These are phyloP conservation scores for Cheilosia grossa DNA, from an alignment of 2,888 invertebrate species.

Conservation along the genomic window DNA sequence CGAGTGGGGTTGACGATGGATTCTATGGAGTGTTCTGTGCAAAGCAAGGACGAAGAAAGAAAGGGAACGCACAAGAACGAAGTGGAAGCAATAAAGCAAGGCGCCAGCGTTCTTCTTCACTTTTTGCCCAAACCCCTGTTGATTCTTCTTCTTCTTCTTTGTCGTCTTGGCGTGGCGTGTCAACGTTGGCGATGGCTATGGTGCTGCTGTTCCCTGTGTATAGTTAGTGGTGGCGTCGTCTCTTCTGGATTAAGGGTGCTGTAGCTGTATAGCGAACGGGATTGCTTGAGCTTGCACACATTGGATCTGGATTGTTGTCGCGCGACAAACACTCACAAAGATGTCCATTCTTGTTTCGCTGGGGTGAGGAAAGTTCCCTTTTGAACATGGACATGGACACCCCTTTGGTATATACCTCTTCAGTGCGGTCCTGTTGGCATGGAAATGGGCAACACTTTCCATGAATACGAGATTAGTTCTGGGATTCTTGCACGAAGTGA, in stretches of 20 bases:
- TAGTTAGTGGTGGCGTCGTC: conserved; percentile 41
- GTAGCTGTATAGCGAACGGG: conserved; percentile 18
- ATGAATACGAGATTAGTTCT: conserved; percentile 71
- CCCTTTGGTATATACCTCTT: neutral
- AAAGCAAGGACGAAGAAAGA: conserved; percentile 49
- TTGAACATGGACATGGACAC: neutral
- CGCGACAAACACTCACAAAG: conserved; percentile 22
- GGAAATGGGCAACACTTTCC: conserved; percentile 72
- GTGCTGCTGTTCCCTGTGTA: neutral
- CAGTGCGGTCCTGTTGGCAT: conserved; percentile 35
- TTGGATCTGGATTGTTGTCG: conserved; percentile 34
- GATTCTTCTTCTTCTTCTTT: conserved; percentile 54
- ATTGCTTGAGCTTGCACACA: conserved; percentile 56
- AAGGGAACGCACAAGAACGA: conserved; percentile 57
- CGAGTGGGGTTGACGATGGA: neutral
- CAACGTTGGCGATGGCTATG: conserved; percentile 6
- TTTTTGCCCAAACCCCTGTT: conserved; percentile 74
- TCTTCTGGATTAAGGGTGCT: conserved; percentile 60
- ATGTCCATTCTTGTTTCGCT: too few relatives aligned
- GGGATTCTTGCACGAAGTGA: conserved; percentile 66
- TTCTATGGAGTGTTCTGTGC: conserved; percentile 11
- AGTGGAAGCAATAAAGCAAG: conserved; percentile 72
- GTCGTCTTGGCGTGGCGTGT: conserved; percentile 25
- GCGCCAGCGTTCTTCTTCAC: conserved; percentile 70
- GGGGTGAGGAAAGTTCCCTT: conserved; percentile 20